These are phyloP conservation scores for Takifugu flavidus DNA, from an alignment of 2,113 vertebrate genomes.

Conservation along the genomic window DNA sequence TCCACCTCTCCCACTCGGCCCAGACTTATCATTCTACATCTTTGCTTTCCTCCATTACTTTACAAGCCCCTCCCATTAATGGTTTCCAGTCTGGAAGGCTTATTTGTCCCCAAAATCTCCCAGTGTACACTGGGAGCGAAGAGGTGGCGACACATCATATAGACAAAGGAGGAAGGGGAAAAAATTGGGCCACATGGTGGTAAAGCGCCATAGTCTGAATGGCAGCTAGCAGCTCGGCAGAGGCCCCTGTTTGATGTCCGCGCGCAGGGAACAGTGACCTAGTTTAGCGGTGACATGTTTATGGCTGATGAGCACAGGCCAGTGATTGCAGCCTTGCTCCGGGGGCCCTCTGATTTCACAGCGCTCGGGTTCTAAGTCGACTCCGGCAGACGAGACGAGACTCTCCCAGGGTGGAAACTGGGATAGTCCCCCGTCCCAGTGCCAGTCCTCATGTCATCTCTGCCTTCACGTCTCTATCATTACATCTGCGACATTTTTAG, in stretches of 20 bases:
- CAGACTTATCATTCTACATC: neutral
- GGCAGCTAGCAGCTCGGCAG: slow-evolving; percentile 14
- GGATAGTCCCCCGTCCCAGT: slow-evolving; percentile 22
- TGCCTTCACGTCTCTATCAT: slow-evolving; percentile 22
- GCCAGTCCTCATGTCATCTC: slow-evolving; percentile 16
- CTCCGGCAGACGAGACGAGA: slow-evolving; percentile 41
- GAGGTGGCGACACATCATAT: slow-evolving; percentile 45
- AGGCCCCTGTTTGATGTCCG: slow-evolving; percentile 56
- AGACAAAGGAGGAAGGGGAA: slow-evolving; percentile 23
- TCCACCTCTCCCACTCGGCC: too few species aligned
- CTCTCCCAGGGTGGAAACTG: slow-evolving; percentile 42
- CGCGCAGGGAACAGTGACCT: slow-evolving; percentile 64
- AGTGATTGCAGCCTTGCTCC: slow-evolving; percentile 61
- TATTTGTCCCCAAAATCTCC: slow-evolving; percentile 1
- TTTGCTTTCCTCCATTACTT: slow-evolving; percentile 7
- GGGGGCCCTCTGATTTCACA: slow-evolving; percentile 62
- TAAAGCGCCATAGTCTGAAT: slow-evolving; percentile 35
- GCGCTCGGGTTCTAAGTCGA: slow-evolving; percentile 45
- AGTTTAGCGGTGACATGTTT: slow-evolving; percentile 71
- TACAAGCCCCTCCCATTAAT: neutral
- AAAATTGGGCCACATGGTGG: slow-evolving; percentile 40
- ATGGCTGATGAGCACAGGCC: slow-evolving; percentile 68
- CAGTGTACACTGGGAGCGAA: slow-evolving; percentile 15
- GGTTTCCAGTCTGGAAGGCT: slow-evolving; percentile 12
- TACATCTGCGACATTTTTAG: slow-evolving; percentile 6